Evolutionary conservation across 2,113 vertebrate species (phyloP).

Genomic region (Corydoras maculifer): DNA sequence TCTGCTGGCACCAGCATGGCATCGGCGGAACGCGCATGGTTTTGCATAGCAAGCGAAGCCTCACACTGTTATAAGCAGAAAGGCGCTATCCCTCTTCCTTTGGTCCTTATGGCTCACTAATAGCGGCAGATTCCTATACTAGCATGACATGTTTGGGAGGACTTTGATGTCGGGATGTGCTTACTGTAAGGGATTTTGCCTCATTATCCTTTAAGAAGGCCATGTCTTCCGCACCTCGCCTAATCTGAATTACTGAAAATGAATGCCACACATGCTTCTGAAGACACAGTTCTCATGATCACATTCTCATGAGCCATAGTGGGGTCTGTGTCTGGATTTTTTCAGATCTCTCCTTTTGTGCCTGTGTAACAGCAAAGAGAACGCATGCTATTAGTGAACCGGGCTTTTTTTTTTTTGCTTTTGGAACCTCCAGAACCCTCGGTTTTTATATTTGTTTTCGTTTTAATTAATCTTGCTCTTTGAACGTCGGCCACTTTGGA

Average conservation of each 20-base stretch:
- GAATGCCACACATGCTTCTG: slow-evolving; percentile 4
- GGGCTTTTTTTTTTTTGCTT: too few species aligned
- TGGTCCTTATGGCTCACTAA: neutral
- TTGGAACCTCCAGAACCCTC: neutral
- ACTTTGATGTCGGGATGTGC: slow-evolving; percentile 4
- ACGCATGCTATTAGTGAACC: too few species aligned
- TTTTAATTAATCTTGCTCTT: neutral
- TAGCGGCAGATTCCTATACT: neutral
- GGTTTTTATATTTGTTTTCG: neutral
- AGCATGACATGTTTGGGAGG: neutral
- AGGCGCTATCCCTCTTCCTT: neutral
- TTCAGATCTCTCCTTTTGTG: too few species aligned
- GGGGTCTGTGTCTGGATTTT: neutral
- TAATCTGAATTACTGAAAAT: slow-evolving; percentile 4
- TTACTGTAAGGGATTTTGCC: neutral
- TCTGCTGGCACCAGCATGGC: slow-evolving; percentile 54
- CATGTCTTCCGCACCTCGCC: neutral
- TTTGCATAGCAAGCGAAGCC: neutral
- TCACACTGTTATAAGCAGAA: neutral
- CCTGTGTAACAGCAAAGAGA: too few species aligned
- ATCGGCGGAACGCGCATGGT: slow-evolving; percentile 13
- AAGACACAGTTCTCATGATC: neutral
- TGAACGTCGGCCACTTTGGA: too few species aligned
- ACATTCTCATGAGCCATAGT: neutral
- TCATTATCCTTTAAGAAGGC: neutral